Evolutionary conservation across 1,140 invertebrate species (phyloP).

Genomic region (Lepidotrigona ventralis): DNA sequence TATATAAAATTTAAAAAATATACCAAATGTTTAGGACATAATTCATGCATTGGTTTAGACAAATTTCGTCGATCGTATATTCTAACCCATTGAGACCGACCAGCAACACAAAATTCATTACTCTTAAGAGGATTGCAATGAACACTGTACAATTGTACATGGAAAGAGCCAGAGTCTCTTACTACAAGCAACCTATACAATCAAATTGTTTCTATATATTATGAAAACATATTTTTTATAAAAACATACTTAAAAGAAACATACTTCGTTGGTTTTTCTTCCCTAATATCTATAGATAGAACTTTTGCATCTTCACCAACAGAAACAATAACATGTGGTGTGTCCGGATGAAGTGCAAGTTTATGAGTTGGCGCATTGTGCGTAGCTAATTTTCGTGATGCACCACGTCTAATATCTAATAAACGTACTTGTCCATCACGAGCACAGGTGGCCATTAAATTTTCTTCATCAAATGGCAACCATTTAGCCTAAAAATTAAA

Average conservation of each 20-base stretch:
- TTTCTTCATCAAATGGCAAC: conserved; percentile 85
- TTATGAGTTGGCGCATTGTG: conserved; percentile 90
- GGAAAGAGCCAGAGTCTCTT: conserved; percentile 80
- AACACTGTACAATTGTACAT: conserved; percentile 92
- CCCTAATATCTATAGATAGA: conserved; percentile 90
- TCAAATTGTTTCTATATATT: conserved; percentile 13
- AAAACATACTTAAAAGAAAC: conserved; percentile 38
- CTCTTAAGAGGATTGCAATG: conserved; percentile 89
- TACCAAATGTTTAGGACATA: conserved; percentile 82
- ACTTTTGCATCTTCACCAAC: conserved; percentile 94
- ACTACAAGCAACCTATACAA: conserved; percentile 84
- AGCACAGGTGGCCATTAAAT: conserved; percentile 92
- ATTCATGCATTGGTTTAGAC: conserved; percentile 77
- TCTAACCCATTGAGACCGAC: conserved; percentile 83
- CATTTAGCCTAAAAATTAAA: conserved; percentile 82
- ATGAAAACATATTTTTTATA: neutral
- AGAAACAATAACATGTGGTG: conserved; percentile 89
- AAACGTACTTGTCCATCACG: conserved; percentile 92
- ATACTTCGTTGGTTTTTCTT: conserved; percentile 85
- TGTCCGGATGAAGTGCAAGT: conserved; percentile 86
- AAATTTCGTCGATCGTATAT: conserved; percentile 88
- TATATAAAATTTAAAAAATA: conserved; percentile 37
- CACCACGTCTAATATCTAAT: conserved; percentile 78
- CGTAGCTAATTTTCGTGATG: conserved; percentile 83
- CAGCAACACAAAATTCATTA: conserved; percentile 91